Conservation (phyloP, 2,113 vertebrate genomes). For the Tragelaphus scriptus region DNA sequence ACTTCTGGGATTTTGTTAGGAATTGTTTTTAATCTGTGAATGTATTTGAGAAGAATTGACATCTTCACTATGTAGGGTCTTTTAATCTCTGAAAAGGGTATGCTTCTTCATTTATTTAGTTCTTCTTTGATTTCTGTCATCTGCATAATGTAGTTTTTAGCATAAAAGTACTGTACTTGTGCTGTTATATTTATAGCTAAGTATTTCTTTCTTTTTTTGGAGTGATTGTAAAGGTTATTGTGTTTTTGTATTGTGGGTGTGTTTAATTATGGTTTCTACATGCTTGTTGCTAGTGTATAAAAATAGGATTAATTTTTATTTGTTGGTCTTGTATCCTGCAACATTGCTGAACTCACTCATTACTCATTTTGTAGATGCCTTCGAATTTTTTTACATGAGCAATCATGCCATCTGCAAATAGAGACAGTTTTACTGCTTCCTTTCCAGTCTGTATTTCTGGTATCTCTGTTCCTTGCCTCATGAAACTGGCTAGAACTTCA, state of each 20-base stretch:
- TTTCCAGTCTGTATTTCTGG: background rate
- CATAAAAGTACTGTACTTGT: background rate
- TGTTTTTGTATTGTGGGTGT: background rate
- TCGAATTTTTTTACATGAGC: background rate
- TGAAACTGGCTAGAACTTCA: background rate
- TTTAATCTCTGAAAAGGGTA: background rate
- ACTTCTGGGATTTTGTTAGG: background rate
- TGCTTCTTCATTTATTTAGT: background rate
- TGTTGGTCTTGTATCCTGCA: background rate
- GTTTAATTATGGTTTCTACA: background rate
- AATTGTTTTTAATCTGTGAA: background rate
- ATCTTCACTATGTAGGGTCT: background rate
- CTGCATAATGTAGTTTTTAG: background rate
- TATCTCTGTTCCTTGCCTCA: background rate
- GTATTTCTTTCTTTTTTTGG: background rate
- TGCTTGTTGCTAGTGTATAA: background rate
- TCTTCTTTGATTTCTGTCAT: background rate
- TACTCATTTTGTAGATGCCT: background rate
- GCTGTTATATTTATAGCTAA: background rate
- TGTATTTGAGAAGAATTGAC: background rate
- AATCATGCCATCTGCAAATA: background rate
- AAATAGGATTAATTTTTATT: background rate
- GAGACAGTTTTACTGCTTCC: background rate
- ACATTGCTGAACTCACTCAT: background rate
- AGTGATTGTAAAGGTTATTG: background rate